Evolutionary conservation across 1,140 invertebrate genomes (phyloP).

Genomic region (Belonocnema kinseyi): DNA sequence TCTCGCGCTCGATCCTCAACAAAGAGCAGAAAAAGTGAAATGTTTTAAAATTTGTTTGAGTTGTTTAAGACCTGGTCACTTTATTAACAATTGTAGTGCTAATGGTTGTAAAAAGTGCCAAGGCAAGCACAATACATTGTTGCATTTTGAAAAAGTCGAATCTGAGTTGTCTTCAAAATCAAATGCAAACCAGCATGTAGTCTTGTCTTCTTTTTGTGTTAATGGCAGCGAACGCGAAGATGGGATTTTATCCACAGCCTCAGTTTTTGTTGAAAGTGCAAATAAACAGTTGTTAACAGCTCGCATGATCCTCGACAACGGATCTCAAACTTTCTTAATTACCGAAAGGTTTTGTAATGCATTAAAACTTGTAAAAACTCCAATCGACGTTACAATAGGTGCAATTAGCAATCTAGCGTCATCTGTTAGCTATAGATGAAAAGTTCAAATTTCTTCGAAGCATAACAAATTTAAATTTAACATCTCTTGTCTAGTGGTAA

Average conservation of each 20-base stretch:
- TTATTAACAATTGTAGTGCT: background rate
- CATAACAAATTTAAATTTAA: background rate
- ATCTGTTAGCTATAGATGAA: background rate
- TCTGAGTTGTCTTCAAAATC: too few relatives aligned
- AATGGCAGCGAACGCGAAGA: too few relatives aligned
- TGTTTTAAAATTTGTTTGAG: background rate
- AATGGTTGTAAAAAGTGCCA: background rate
- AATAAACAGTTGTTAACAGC: background rate
- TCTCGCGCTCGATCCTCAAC: too few relatives aligned
- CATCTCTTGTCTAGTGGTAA: slow-evolving; percentile 9
- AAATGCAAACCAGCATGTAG: too few relatives aligned
- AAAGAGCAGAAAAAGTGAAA: too few relatives aligned
- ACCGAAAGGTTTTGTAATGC: background rate
- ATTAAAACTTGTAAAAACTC: slow-evolving; percentile 7
- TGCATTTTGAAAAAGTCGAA: background rate
- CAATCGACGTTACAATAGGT: slow-evolving; percentile 9
- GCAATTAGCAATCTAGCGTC: slow-evolving; percentile 14
- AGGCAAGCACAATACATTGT: background rate
- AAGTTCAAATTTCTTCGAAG: background rate
- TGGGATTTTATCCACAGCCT: background rate
- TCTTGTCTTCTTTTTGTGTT: too few relatives aligned
- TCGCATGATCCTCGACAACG: slow-evolving; percentile 12
- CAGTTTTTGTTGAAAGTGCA: background rate
- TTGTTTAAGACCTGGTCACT: slow-evolving; percentile 4
- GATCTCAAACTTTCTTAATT: slow-evolving; percentile 27